phyloP scores from a whole-genome alignment of 2,888 invertebrate species.

The Caenorhabditis sinica region DNA sequence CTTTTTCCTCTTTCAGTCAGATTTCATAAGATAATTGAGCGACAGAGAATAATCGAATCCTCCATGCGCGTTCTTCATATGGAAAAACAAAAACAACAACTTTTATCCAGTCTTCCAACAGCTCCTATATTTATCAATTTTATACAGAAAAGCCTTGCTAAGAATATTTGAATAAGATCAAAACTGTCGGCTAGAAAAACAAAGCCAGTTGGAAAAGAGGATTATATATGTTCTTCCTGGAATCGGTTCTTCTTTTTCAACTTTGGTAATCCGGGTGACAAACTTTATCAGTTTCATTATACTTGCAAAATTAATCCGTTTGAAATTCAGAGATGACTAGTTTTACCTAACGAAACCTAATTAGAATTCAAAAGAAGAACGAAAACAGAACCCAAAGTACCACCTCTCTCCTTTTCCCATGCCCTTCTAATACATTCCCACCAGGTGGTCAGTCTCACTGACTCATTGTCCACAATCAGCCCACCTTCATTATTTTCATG shows the following conservation, averaged over 20 bases:
- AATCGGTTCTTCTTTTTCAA: neutral
- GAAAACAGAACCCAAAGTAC: neutral
- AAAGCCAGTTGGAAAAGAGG: neutral
- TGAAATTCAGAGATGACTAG: neutral
- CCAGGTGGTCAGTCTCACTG: conserved; percentile 15
- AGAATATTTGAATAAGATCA: neutral
- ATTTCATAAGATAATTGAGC: conserved; percentile 39
- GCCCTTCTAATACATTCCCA: neutral
- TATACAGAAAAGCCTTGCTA: neutral
- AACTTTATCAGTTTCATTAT: neutral
- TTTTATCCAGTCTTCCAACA: neutral
- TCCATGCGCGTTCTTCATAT: neutral
- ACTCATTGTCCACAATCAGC: conserved; percentile 37
- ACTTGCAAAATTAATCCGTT: neutral
- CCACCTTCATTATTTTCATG: conserved; percentile 41
- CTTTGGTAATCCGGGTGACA: neutral
- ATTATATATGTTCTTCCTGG: neutral
- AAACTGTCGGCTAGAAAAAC: neutral
- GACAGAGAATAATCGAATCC: neutral
- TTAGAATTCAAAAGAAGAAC: neutral
- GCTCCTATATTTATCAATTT: neutral
- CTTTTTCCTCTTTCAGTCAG: conserved; percentile 2
- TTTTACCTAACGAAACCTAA: too few relatives aligned
- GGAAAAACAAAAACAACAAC: conserved; percentile 3
- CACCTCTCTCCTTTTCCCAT: neutral